These are phyloP conservation scores for Spinibarbus caldwelli DNA, from an alignment of 2,797 vertebrate species.

Conservation along the genomic window DNA sequence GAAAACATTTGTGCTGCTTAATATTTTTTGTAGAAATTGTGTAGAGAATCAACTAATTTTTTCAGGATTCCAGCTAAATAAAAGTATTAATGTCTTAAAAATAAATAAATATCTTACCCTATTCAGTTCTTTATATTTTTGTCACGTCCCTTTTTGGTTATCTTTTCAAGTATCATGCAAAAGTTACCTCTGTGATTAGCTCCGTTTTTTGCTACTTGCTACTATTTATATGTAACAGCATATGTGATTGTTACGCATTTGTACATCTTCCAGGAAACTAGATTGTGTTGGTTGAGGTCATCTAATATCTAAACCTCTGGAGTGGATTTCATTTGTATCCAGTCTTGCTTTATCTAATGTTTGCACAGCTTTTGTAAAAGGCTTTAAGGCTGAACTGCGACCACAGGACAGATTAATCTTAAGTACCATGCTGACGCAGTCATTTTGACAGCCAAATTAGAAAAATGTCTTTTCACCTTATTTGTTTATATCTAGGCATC, in stretches of 20 bases:
- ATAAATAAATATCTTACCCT: too few relatives aligned
- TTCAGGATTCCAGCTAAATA: not conserved
- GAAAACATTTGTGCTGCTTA: not conserved
- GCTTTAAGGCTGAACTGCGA: conserved; percentile 8
- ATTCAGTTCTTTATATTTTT: too few relatives aligned
- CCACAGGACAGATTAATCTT: not conserved
- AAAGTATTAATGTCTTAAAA: not conserved
- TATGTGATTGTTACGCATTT: not conserved
- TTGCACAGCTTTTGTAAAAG: conserved; percentile 7
- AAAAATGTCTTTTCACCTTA: conserved; percentile 26
- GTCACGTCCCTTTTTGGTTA: not conserved
- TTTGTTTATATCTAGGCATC: conserved; percentile 19
- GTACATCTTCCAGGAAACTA: not conserved
- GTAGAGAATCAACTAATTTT: not conserved
- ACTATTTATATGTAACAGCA: not conserved
- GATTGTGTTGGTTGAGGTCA: conserved; percentile 8
- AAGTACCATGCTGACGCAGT: not conserved
- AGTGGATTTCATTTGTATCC: conserved; percentile 24
- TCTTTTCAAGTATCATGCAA: not conserved
- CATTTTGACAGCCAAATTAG: conserved; percentile 36
- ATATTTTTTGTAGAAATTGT: not conserved
- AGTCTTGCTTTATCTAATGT: conserved; percentile 1
- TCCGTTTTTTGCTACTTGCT: not conserved
- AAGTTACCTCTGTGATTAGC: too few relatives aligned
- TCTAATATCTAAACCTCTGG: conserved; percentile 1